Conservation (phyloP, 2,113 vertebrate species). For the Peucedramus taeniatus region DNA sequence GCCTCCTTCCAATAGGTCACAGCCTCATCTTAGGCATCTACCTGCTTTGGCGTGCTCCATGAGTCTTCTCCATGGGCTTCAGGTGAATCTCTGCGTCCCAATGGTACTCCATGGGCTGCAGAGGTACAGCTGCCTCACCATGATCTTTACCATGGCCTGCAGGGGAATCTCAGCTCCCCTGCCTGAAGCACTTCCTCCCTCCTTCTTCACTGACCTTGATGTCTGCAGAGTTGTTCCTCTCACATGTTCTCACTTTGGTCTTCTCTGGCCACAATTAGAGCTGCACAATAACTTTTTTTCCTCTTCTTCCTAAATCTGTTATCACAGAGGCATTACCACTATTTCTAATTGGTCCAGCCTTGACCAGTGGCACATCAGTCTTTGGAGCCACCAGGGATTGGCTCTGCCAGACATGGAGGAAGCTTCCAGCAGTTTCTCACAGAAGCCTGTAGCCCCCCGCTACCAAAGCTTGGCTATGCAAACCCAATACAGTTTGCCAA, state of each 20-base stretch:
- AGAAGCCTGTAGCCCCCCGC: rapidly evolving
- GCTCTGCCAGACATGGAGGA: not conserved
- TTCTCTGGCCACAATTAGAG: not conserved
- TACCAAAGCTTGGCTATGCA: not conserved
- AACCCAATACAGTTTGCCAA: not conserved
- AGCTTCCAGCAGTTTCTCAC: not conserved
- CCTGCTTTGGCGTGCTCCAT: not conserved
- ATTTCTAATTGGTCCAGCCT: not conserved
- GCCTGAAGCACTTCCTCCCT: not conserved
- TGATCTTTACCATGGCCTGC: not conserved
- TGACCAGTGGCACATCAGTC: not conserved
- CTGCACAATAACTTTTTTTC: not conserved
- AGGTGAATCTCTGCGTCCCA: not conserved
- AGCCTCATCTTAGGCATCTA: not conserved
- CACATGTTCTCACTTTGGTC: not conserved
- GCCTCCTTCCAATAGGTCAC: not conserved
- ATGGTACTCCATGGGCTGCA: not conserved
- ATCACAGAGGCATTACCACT: not conserved
- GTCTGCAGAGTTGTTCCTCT: not conserved
- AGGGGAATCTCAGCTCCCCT: not conserved
- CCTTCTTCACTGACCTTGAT: not conserved
- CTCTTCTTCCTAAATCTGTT: not conserved
- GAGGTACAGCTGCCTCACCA: not conserved
- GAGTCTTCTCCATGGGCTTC: not conserved
- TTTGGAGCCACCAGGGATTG: not conserved